Percentiles rank a stretch among this genome's conserved stretches.
Evolutionary conservation across 2,797 vertebrate genomes (phyloP).

Genomic region (Clarias platycephalus): DNA sequence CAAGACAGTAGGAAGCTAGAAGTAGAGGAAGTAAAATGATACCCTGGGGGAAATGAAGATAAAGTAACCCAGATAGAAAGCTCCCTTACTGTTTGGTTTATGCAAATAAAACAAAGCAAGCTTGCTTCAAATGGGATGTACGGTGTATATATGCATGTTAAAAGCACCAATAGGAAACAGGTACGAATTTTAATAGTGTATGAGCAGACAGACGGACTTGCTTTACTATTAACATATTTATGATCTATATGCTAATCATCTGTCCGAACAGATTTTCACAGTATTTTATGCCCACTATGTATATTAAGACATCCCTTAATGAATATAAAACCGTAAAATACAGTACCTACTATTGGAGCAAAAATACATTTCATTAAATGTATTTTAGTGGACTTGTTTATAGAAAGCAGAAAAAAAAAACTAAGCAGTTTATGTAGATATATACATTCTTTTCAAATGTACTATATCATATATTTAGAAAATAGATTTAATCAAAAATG

Average conservation of each 20-base stretch:
- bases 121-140: background rate
- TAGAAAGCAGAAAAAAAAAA: background rate
- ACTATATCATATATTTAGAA: background rate
- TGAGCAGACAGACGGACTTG: conserved; percentile 5
- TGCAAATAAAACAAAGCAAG: conserved; percentile 9
- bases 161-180: background rate
- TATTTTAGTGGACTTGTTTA: background rate
- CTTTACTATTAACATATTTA: background rate
- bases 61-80: background rate
- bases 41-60: conserved; percentile 10
- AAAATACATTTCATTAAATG: background rate
- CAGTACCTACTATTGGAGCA: background rate
- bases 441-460: conserved; percentile 3
- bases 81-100: background rate
- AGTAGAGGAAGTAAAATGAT: background rate
- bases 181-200: background rate
- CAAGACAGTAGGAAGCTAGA: background rate
- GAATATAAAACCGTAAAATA: background rate
- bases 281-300: background rate
- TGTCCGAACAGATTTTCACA: background rate
- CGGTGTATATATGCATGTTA: background rate
- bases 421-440: background rate
- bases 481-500: background rate
- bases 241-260: background rate
- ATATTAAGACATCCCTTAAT: background rate